These are phyloP conservation scores for Pseudachorutes palmiensis DNA, from an alignment of 1,140 invertebrate genomes.

Conservation along the genomic window DNA sequence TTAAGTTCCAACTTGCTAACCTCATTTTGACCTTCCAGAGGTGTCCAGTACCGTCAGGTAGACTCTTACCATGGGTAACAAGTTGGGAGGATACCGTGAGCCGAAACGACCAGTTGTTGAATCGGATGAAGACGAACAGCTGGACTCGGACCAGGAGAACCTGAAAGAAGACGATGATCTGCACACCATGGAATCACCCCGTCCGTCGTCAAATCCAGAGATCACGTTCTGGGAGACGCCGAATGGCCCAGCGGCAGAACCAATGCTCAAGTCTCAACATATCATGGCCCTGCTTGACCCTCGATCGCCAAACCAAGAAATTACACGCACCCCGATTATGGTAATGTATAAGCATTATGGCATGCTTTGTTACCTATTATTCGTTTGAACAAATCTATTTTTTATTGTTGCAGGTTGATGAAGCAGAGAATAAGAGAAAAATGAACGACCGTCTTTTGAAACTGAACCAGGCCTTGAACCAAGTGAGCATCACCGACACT, in stretches of 20 bases:
- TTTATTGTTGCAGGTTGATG: background rate
- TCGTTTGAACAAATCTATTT: background rate
- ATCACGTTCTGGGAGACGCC: background rate
- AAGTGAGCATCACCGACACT: background rate
- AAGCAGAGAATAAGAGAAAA: background rate
- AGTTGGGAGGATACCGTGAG: no score
- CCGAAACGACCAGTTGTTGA: no score
- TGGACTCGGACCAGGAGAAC: no score
- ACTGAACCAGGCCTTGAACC: background rate
- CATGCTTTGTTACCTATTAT: background rate
- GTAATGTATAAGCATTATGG: background rate
- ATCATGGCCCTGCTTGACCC: background rate
- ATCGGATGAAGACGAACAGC: no score
- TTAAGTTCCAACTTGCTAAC: no score
- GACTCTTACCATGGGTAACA: no score
- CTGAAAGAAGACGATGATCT: no score
- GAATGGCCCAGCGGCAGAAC: background rate
- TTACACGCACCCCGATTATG: background rate
- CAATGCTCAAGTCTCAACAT: constrained; percentile 2
- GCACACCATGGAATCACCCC: background rate
- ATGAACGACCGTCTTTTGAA: background rate
- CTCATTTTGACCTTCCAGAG: no score
- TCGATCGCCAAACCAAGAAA: background rate
- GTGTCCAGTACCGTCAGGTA: no score
- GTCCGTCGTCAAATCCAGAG: background rate